A percentile compares a stretch with the other conserved stretches of the same genome.
Conservation (phyloP, 2,113 vertebrate species). For the Bufo bufo region DNA sequence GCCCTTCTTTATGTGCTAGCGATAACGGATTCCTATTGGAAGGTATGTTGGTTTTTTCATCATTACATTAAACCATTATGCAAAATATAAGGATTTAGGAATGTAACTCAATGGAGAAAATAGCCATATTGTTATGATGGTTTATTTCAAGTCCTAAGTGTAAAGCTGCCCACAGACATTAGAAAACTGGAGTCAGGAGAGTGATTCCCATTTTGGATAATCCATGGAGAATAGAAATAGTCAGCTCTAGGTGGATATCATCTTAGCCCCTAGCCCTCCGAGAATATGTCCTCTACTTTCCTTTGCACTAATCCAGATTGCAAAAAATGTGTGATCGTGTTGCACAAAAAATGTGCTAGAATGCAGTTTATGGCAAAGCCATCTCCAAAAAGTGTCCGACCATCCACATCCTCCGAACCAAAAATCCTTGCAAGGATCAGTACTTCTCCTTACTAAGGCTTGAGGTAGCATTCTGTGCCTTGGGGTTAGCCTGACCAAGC, state of each 20-base stretch:
- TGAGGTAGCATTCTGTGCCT: background rate
- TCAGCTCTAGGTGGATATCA: background rate
- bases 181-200: background rate
- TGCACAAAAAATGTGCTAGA: too few relatives aligned
- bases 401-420: background rate
- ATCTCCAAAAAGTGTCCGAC: background rate
- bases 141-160: background rate
- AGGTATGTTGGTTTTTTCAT: slow-evolving; percentile 79
- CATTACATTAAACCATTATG: background rate
- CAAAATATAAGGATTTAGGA: background rate
- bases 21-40: slow-evolving; percentile 94
- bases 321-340: too few relatives aligned
- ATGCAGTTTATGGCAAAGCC: too few relatives aligned
- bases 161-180: background rate
- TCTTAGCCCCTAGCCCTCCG: too few relatives aligned
- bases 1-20: slow-evolving; percentile 86
- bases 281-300: too few relatives aligned
- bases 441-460: background rate
- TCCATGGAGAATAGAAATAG: background rate
- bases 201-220: background rate
- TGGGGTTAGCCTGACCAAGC: background rate
- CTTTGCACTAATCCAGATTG: too few relatives aligned
- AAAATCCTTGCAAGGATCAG: background rate
- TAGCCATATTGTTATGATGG: background rate
- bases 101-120: background rate